A percentile compares a stretch with the other conserved stretches of the same genome.
phyloP scores from a whole-genome alignment of 1,140 invertebrate species.

The Lasioglossum albipes region DNA sequence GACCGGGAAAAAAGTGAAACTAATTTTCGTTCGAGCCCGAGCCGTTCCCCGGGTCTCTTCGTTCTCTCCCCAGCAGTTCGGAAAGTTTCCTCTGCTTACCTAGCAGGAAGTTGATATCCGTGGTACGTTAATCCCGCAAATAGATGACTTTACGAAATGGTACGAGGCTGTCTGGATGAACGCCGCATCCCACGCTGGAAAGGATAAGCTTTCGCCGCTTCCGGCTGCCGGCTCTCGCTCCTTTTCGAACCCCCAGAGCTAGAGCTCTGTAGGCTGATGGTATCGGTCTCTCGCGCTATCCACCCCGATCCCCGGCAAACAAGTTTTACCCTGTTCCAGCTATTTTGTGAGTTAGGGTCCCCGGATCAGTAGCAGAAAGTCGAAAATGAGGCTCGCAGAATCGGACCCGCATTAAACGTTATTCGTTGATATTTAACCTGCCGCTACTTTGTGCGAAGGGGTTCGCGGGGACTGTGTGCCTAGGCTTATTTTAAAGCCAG shows the following conservation, averaged over 20 bases:
- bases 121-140: slow-evolving; percentile 66
- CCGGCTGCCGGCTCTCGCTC: slow-evolving; percentile 18
- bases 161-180: slow-evolving; percentile 49
- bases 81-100: slow-evolving; percentile 65
- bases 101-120: slow-evolving; percentile 64
- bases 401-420: too few relatives aligned
- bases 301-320: slow-evolving; percentile 18
- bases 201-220: slow-evolving; percentile 55
- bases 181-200: slow-evolving; percentile 59
- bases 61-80: slow-evolving; percentile 29
- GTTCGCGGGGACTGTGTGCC: too few relatives aligned
- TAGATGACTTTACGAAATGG: slow-evolving; percentile 67
- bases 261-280: not conserved
- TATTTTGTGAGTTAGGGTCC: not conserved
- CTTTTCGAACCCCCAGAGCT: not conserved
- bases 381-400: too few relatives aligned
- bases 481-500: too few relatives aligned
- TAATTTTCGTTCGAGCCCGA: slow-evolving; percentile 64
- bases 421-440: too few relatives aligned
- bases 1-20: slow-evolving; percentile 60
- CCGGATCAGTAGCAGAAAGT: too few relatives aligned
- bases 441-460: too few relatives aligned
- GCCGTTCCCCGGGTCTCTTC: slow-evolving; percentile 29
- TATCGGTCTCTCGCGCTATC: slow-evolving; percentile 38
- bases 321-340: not conserved